phyloP scores from a whole-genome alignment of 1,140 invertebrate genomes.

The Laodelphax striatellus region DNA sequence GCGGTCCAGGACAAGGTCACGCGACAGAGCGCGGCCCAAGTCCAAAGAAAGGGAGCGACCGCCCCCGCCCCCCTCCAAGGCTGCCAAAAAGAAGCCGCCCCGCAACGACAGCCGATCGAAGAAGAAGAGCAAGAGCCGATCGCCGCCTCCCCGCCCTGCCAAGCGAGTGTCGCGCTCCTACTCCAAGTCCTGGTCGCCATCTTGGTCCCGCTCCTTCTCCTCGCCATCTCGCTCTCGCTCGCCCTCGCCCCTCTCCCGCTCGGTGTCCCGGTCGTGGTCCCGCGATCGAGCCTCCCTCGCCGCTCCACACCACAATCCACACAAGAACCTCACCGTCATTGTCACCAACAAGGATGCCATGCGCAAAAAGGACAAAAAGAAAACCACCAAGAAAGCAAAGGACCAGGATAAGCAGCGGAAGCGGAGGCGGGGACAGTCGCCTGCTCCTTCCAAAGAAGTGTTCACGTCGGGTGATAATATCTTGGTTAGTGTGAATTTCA shows the following conservation, averaged over 20 bases:
- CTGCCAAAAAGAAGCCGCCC: slow-evolving; percentile 32
- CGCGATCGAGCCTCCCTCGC: neutral
- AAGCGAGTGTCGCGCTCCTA: neutral
- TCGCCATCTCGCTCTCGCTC: slow-evolving; percentile 16
- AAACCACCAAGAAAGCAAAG: slow-evolving; percentile 27
- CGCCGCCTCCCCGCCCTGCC: slow-evolving; percentile 11
- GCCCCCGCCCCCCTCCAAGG: slow-evolving; percentile 27
- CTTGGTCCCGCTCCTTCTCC: slow-evolving; percentile 31
- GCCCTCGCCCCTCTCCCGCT: neutral
- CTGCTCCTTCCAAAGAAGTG: slow-evolving; percentile 71
- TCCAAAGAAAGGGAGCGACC: slow-evolving; percentile 28
- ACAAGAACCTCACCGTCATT: slow-evolving; percentile 40
- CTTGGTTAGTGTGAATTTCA: slow-evolving; percentile 81
- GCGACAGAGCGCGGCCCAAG: slow-evolving; percentile 18
- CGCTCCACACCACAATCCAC: neutral
- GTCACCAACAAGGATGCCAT: slow-evolving; percentile 40
- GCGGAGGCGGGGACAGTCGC: slow-evolving; percentile 38
- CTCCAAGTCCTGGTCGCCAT: slow-evolving; percentile 26
- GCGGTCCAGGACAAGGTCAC: slow-evolving; percentile 19
- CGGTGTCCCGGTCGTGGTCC: slow-evolving; percentile 8
- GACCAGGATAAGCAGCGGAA: slow-evolving; percentile 36
- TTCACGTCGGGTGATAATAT: slow-evolving; percentile 87
- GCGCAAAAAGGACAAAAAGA: slow-evolving; percentile 34
- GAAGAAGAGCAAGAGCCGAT: slow-evolving; percentile 29
- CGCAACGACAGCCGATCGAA: slow-evolving; percentile 28